A percentile compares a stretch with the other conserved stretches of the same genome.
Conservation (phyloP, 1,140 invertebrate genomes). For the Drosophila pruinosa region DNA sequence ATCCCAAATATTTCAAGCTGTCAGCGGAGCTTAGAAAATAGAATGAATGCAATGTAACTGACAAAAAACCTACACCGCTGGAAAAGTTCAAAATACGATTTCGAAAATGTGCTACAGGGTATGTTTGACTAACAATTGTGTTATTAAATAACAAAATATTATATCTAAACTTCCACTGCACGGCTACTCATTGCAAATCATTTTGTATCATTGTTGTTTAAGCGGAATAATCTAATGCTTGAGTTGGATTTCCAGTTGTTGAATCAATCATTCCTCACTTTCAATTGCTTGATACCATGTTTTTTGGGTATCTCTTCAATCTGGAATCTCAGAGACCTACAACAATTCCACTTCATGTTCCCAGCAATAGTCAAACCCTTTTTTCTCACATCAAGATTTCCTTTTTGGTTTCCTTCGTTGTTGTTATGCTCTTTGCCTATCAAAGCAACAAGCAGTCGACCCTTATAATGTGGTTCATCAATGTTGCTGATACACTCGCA, state of each 20-base stretch:
- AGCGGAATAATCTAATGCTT: not conserved
- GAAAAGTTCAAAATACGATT: not conserved
- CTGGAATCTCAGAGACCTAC: not conserved
- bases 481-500: slow-evolving; percentile 15
- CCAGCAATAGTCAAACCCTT: slow-evolving; percentile 41
- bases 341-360: slow-evolving; percentile 21
- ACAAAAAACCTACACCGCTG: not conserved
- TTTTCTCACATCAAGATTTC: slow-evolving; percentile 50
- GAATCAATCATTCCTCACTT: slow-evolving; percentile 13
- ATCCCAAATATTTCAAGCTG: slow-evolving; percentile 57
- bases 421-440: not conserved
- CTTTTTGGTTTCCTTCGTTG: slow-evolving; percentile 37
- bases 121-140: not conserved
- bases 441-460: slow-evolving; percentile 27
- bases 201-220: not conserved
- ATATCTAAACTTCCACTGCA: too few species aligned
- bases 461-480: slow-evolving; percentile 51
- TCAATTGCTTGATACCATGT: not conserved
- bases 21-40: slow-evolving; percentile 38
- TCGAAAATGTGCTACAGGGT: too few species aligned
- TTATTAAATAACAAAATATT: not conserved
- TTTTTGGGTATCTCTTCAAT: not conserved
- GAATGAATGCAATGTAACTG: not conserved
- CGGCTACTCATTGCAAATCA: too few species aligned
- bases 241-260: not conserved